These are phyloP conservation scores for Drosophila koepferae DNA, from an alignment of 2,888 invertebrate species.

Conservation along the genomic window DNA sequence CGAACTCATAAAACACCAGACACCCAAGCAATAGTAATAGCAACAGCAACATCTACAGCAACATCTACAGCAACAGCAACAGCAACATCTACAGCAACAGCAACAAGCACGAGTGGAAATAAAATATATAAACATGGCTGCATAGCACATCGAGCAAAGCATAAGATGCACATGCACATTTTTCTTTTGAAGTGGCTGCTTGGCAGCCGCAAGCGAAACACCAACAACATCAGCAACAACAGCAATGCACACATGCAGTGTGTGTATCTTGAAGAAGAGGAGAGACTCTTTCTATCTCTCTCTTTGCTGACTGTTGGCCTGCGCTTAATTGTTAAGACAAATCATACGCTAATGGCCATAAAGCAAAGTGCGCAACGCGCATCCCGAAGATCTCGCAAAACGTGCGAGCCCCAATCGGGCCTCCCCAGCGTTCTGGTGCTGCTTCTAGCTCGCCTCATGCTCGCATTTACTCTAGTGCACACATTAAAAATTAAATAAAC, in stretches of 20 bases:
- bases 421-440: not conserved
- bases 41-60: constrained; percentile 29
- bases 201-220: constrained; percentile 58
- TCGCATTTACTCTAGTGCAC: constrained; percentile 33
- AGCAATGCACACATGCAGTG: constrained; percentile 19
- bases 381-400: constrained; percentile 54
- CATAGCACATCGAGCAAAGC: constrained; percentile 37
- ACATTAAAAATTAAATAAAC: constrained; percentile 82
- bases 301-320: constrained; percentile 23
- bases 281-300: not conserved
- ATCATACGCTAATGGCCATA: constrained; percentile 81
- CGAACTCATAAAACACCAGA: constrained; percentile 72
- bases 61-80: constrained; percentile 18
- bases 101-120: constrained; percentile 56
- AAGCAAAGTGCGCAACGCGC: constrained; percentile 63
- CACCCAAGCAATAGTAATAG: constrained; percentile 32
- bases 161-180: constrained; percentile 61
- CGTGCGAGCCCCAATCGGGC: constrained; percentile 31
- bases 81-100: constrained; percentile 11
- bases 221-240: constrained; percentile 34
- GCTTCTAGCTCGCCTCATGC: not conserved
- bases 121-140: constrained; percentile 60
- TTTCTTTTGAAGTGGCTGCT: constrained; percentile 72
- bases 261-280: constrained; percentile 50
- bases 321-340: constrained; percentile 80